Evolutionary conservation across 2,797 vertebrate species (phyloP), one percentile per base, ranked within the genome.

Genomic region (Silurus aristotelis): DNA sequence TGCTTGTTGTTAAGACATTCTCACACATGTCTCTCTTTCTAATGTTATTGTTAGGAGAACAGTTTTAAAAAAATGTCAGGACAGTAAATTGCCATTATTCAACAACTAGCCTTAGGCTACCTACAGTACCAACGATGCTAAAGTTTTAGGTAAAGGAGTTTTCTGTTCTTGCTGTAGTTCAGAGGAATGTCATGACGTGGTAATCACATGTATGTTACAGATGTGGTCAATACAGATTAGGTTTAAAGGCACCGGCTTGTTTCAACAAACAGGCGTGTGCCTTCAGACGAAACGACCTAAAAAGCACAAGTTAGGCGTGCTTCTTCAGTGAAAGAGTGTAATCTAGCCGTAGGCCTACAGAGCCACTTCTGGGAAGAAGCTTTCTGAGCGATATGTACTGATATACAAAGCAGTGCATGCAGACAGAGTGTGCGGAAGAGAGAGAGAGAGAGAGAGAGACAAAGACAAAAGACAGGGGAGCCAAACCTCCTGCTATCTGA

Each of bases 401-500:
- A 72, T 64, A 64, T 80, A 38, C 77, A 63, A 60, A n/a, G 58
- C 58, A 63, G 66, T 72, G 25, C 63, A 77, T 76, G 46, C 48
- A 83, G 85, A 77, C 8, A 58, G 48, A 14, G 27, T 56, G 22
- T 20, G 27, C 13, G 14, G n/a, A 46, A 67, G 15, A 48, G 12
- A 43, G 67, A 19, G 3, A 3, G 25, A 25, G 0, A 9, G 8
- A 64, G 3, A 64, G 63, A 64, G 9, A 71, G 38, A 72, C 43
- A 52, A 9, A n/a, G 68, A 43, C 20, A 48, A 14, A 12, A 1
- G 56, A 66, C 43, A 80, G 15, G 22, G 67, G 52, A 84, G 68
- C 43, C 87, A 91, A 92, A 88, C 89, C 83, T 90, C 90, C 83
- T 63, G 71, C 91, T 93, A 94, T 93, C 92, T 83, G 89, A 83